Evolutionary conservation across 2,797 vertebrate species (phyloP).

Genomic region (Falco novaeseelandiae): DNA sequence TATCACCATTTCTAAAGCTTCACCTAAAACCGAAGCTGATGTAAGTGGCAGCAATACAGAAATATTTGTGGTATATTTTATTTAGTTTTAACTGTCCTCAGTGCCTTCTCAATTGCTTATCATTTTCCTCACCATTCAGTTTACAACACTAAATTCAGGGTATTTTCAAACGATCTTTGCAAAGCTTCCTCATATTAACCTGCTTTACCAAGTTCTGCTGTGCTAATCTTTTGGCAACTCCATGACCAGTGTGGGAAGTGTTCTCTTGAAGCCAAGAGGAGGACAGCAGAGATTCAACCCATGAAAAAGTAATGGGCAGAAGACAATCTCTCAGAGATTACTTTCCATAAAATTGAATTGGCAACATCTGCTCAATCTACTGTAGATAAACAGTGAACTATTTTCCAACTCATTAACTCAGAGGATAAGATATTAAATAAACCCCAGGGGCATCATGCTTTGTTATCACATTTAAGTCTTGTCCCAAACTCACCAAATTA

Average conservation of each 20-base stretch:
- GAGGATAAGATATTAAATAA: slow-evolving; percentile 79
- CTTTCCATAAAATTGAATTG: slow-evolving; percentile 76
- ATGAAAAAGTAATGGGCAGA: slow-evolving; percentile 67
- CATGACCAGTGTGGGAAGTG: not conserved
- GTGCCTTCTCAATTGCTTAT: not conserved
- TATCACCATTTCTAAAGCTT: not conserved
- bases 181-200: not conserved
- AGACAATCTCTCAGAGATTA: slow-evolving; percentile 76
- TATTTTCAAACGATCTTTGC: not conserved
- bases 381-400: slow-evolving; percentile 81
- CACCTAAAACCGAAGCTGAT: not conserved
- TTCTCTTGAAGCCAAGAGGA: slow-evolving; percentile 1
- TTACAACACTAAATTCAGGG: not conserved
- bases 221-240: slow-evolving; percentile 6
- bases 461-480: slow-evolving; percentile 69
- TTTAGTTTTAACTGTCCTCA: not conserved
- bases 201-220: not conserved
- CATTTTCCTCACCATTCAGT: not conserved
- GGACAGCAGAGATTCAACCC: slow-evolving; percentile 43
- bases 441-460: slow-evolving; percentile 70
- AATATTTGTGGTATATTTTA: not conserved
- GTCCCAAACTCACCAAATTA: slow-evolving; percentile 67
- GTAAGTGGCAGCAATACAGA: not conserved
- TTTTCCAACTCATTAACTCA: slow-evolving; percentile 82
- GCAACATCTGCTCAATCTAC: slow-evolving; percentile 81